Evolutionary conservation across 2,797 vertebrate genomes (phyloP), one percentile per base, ranked within the genome.

Genomic region (Argentina silus): DNA sequence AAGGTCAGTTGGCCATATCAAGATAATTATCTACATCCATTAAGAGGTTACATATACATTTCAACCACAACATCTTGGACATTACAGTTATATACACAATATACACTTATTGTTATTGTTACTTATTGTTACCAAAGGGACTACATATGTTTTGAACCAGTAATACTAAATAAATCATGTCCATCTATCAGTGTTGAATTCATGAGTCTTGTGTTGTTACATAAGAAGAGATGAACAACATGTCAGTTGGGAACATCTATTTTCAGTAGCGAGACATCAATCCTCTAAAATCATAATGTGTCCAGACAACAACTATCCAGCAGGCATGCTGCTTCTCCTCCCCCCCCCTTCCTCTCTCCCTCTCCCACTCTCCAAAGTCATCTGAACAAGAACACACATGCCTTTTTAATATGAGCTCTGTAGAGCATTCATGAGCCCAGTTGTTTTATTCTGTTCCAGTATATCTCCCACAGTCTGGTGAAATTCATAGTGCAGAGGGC

Each of bases 261-360:
- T 72, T 75, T 84, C 83, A 79, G 85, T 85, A 36, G 75, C 47
- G 2, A 78, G 55, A 55, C 42, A 73, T 78, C 88, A 83, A 80
- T 79, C 73, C 73, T 45, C 70, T 77, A 77, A 81, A 85, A 88
- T 73, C 7, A 80, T 92, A 89, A 92, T 91, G 87, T 81, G 86
- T 89, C 79, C 85, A 88, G 89, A 93, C 90, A 91, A 82, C 73
- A 77, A 72, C 83, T n/a, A 66, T 47, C 88, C 89, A 85, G 90
- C 79, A 83, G 90, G 90, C 85, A 85, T 85, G 83, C 84, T 86
- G 81, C 76, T 45, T 68, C 64, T 53, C 51, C 71, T 43, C 60
- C 56, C 60, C 75, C 23, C 53, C 56, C 17, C 73, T 21, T 6
- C 64, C 70, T 75, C 62, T 74, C 64, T 53, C 72, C 72, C 70